Percentiles rank a stretch among this genome's conserved stretches.
These are phyloP conservation scores for Zophobas atratus DNA, from an alignment of 1,140 invertebrate genomes.

Conservation along the genomic window DNA sequence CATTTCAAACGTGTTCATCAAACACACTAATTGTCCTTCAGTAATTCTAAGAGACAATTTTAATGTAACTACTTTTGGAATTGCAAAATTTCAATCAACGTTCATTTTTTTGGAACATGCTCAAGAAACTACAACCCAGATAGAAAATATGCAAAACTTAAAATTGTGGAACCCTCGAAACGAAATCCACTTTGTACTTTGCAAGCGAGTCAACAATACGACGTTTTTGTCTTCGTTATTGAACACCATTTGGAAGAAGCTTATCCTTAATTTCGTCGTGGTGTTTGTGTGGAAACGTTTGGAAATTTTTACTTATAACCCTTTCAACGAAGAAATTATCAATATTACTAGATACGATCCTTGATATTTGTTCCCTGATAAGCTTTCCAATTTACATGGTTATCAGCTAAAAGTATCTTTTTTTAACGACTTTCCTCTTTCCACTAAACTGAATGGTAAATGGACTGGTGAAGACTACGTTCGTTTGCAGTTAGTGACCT, in stretches of 20 bases:
- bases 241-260: not conserved
- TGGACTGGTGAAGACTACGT: slow-evolving; percentile 13
- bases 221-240: not conserved
- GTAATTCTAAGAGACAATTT: not conserved
- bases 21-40: slow-evolving; percentile 17
- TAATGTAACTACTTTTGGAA: no score
- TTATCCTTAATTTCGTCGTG: not conserved
- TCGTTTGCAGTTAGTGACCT: not conserved
- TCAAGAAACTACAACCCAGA: not conserved
- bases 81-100: not conserved
- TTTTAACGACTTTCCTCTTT: not conserved
- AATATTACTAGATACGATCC: not conserved
- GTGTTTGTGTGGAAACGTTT: not conserved
- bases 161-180: not conserved
- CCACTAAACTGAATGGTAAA: not conserved
- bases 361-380: not conserved
- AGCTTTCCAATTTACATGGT: no score
- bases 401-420: not conserved
- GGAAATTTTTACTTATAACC: no score
- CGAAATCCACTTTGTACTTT: not conserved
- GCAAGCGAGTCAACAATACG: not conserved
- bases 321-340: no score
- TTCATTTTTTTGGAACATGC: not conserved
- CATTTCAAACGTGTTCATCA: slow-evolving; percentile 14
- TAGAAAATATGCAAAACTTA: not conserved